Conservation (phyloP, 2,797 vertebrate genomes). For the Manis javanica region DNA sequence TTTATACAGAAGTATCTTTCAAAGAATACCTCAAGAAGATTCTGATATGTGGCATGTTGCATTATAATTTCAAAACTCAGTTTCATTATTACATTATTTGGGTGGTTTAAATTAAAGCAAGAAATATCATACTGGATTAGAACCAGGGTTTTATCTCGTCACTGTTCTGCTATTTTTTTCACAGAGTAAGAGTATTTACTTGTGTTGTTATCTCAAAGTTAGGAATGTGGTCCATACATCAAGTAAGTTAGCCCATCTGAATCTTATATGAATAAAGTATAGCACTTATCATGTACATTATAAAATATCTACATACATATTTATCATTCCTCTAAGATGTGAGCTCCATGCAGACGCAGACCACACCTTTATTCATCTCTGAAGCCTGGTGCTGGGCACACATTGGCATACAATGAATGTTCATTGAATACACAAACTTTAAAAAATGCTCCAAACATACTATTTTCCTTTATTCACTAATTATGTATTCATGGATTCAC, state of each 20-base stretch:
- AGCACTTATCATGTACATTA: not conserved
- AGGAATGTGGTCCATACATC: not conserved
- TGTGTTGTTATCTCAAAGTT: not conserved
- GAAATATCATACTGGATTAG: not conserved
- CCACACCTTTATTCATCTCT: not conserved
- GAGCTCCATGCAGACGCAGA: not conserved
- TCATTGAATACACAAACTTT: not conserved
- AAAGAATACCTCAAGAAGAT: not conserved
- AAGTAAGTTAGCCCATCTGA: not conserved
- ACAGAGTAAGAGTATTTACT: slow-evolving; percentile 10
- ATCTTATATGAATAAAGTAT: not conserved
- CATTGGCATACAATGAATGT: not conserved
- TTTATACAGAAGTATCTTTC: not conserved
- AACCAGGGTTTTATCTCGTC: not conserved
- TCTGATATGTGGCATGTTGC: not conserved
- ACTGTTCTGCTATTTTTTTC: not conserved
- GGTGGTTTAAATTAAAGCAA: not conserved
- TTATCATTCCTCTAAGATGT: not conserved
- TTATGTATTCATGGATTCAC: slow-evolving; percentile 8
- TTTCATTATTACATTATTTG: not conserved
- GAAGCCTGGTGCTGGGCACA: not conserved
- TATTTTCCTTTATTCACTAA: not conserved
- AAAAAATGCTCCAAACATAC: not conserved
- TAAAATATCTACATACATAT: not conserved
- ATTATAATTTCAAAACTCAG: not conserved